These are phyloP conservation scores for Melanerpes formicivorus DNA, from an alignment of 2,113 vertebrate genomes.

Conservation along the genomic window DNA sequence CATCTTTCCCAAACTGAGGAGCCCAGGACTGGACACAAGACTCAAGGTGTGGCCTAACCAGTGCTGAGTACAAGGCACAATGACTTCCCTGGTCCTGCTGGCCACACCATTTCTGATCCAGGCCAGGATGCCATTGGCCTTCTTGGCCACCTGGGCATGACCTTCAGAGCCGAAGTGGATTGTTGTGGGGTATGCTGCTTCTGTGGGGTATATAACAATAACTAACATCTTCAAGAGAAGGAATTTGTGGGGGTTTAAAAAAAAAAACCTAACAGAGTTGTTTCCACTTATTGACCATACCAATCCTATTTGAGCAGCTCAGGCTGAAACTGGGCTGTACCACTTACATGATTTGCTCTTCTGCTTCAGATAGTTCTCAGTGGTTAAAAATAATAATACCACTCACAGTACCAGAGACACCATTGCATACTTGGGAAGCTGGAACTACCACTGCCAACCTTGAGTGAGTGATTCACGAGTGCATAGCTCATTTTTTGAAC, in stretches of 20 bases:
- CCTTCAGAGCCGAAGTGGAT: background rate
- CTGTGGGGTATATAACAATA: background rate
- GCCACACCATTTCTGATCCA: too few species aligned
- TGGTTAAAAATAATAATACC: background rate
- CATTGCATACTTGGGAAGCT: background rate
- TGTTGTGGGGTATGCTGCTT: background rate
- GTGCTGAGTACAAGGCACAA: too few species aligned
- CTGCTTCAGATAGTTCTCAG: background rate
- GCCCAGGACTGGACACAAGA: too few species aligned
- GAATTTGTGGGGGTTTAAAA: accelerated
- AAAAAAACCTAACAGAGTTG: background rate
- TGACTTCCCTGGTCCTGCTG: too few species aligned
- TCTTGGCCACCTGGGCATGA: too few species aligned
- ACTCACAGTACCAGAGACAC: background rate
- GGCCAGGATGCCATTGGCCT: too few species aligned
- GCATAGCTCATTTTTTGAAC: conserved; percentile 21
- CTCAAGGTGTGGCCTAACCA: too few species aligned
- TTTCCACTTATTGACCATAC: background rate
- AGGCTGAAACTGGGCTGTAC: background rate
- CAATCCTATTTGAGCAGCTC: background rate
- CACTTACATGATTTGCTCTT: background rate
- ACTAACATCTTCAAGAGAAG: background rate
- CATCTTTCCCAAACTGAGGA: too few species aligned
- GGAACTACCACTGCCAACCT: background rate
- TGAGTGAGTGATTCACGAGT: conserved; percentile 28